Evolutionary conservation across 2,113 vertebrate genomes (phyloP).

Genomic region (Perca schrenkii): DNA sequence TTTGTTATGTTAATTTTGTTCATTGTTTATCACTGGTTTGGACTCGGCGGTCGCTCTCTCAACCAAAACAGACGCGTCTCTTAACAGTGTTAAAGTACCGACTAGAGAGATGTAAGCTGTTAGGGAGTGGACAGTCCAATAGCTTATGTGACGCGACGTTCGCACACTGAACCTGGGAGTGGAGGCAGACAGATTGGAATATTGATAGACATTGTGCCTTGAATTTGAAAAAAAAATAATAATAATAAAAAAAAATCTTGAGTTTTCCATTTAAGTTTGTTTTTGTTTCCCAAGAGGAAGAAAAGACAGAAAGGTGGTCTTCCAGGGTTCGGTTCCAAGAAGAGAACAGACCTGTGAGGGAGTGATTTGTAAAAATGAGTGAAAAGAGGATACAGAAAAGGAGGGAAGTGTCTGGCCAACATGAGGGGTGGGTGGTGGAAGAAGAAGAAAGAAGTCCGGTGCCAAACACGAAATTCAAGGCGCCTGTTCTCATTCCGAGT

Average conservation of each 20-base stretch:
- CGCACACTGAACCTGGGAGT: conserved; percentile 70
- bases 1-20: conserved; percentile 74
- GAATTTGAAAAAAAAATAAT: conserved; percentile 82
- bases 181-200: conserved; percentile 70
- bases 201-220: conserved; percentile 88
- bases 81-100: conserved; percentile 80
- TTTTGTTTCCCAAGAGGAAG: conserved; percentile 73
- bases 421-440: not conserved
- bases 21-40: conserved; percentile 85
- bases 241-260: conserved; percentile 69
- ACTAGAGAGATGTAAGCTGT: conserved; percentile 61
- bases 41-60: conserved; percentile 82
- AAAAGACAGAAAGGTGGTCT: conserved; percentile 47
- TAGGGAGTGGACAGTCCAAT: conserved; percentile 64
- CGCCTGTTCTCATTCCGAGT: conserved; percentile 69
- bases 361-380: conserved; percentile 32
- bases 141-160: conserved; percentile 61
- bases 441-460: conserved; percentile 59
- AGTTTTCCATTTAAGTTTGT: conserved; percentile 75
- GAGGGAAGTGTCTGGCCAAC: conserved; percentile 56
- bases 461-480: conserved; percentile 82
- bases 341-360: conserved; percentile 66
- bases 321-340: conserved; percentile 49
- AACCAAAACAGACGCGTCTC: conserved; percentile 77
- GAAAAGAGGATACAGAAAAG: conserved; percentile 24